Evolutionary conservation across 2,888 invertebrate genomes (phyloP).

Genomic region (Agapetus fuscipes): DNA sequence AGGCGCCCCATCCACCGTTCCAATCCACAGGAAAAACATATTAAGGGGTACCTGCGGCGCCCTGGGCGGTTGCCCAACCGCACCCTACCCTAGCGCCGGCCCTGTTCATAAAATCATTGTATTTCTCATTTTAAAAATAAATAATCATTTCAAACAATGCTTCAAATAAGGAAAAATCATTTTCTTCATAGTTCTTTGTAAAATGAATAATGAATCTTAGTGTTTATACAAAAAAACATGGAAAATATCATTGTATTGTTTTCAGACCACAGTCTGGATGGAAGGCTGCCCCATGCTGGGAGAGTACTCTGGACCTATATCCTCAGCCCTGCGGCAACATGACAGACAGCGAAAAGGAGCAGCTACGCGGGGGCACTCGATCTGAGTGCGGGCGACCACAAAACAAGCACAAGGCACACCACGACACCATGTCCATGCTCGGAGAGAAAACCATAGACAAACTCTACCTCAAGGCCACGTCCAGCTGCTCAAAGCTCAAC

Average conservation of each 20-base stretch:
- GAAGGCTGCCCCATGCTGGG: slow-evolving; percentile 67
- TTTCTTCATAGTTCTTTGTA: too few species aligned
- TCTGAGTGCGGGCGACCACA: slow-evolving; percentile 58
- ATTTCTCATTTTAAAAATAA: too few species aligned
- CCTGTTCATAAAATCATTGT: too few species aligned
- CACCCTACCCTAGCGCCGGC: too few species aligned
- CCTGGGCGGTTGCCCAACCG: too few species aligned
- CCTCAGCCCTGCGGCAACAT: slow-evolving; percentile 73
- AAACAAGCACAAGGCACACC: slow-evolving; percentile 25
- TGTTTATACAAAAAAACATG: too few species aligned
- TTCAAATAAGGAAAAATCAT: too few species aligned
- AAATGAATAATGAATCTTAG: too few species aligned
- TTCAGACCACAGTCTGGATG: slow-evolving; percentile 40
- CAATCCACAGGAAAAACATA: too few species aligned
- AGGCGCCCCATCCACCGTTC: too few species aligned
- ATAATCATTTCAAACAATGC: too few species aligned
- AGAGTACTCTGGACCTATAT: slow-evolving; percentile 70
- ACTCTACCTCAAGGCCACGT: slow-evolving; percentile 52
- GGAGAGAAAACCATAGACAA: slow-evolving; percentile 66
- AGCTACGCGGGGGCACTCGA: slow-evolving; percentile 50
- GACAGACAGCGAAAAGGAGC: slow-evolving; percentile 69
- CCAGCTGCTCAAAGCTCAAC: slow-evolving; percentile 28
- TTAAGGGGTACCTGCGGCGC: too few species aligned
- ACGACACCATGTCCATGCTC: slow-evolving; percentile 37
- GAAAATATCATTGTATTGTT: slow-evolving; percentile 24